These are phyloP conservation scores for Seladonia tumulorum DNA, from an alignment of 2,888 invertebrate species.

Conservation along the genomic window DNA sequence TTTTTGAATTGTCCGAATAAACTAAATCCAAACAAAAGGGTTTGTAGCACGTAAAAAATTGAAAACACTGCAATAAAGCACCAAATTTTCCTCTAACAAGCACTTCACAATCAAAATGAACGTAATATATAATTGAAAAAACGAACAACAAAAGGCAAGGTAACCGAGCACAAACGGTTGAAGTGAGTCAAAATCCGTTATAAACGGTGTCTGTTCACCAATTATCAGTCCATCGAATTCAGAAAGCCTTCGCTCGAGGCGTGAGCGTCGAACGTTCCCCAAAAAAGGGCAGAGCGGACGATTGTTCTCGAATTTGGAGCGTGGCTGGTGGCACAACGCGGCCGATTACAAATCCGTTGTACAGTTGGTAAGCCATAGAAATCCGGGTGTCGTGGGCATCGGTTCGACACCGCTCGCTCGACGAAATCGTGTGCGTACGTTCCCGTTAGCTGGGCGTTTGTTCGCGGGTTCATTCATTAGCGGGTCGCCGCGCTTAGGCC, in stretches of 20 bases:
- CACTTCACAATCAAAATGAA: neutral
- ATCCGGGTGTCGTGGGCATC: neutral
- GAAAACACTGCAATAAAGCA: too few species aligned
- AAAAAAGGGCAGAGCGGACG: neutral
- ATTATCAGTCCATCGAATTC: neutral
- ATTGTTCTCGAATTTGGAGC: neutral
- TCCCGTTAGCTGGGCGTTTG: neutral
- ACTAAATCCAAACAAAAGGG: too few species aligned
- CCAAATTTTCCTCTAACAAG: too few species aligned
- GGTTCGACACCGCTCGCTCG: neutral
- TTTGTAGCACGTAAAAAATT: too few species aligned
- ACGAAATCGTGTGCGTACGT: neutral
- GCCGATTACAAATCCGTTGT: neutral
- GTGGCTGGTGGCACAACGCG: neutral
- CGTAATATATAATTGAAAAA: neutral
- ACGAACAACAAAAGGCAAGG: too few species aligned
- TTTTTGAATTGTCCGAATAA: too few species aligned
- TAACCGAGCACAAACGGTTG: too few species aligned
- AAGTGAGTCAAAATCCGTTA: too few species aligned
- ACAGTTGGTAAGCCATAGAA: neutral
- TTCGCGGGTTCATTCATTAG: conserved; percentile 6
- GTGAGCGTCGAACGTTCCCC: neutral
- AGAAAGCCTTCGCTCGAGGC: neutral
- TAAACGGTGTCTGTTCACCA: too few species aligned
- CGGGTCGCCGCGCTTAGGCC: neutral